A percentile compares a stretch with the other conserved stretches of the same genome.
Conservation (phyloP, 2,113 vertebrate species). For the Taxidea taxus region DNA sequence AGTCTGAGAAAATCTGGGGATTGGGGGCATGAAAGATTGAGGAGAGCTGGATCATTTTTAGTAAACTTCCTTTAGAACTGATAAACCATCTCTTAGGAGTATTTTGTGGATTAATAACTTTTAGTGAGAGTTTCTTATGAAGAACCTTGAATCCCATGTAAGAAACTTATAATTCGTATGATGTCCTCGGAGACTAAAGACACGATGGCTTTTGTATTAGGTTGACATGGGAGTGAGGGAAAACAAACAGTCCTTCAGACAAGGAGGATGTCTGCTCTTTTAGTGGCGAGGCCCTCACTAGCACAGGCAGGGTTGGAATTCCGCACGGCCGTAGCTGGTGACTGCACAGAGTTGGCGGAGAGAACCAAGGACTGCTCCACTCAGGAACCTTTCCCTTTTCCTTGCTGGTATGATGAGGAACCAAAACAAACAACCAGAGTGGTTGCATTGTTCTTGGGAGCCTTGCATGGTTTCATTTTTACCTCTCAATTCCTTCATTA, state of each 20-base stretch:
- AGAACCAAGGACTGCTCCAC: background rate
- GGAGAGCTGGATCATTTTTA: constrained; percentile 50
- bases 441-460: constrained; percentile 37
- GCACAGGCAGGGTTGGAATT: constrained; percentile 45
- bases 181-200: background rate
- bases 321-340: constrained; percentile 1
- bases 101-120: constrained; percentile 51
- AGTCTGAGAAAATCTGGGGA: constrained; percentile 24
- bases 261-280: constrained; percentile 7
- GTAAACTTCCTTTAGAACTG: constrained; percentile 33
- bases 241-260: constrained; percentile 48
- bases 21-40: background rate
- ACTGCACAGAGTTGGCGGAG: background rate
- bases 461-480: constrained; percentile 17
- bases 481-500: constrained; percentile 36
- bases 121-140: constrained; percentile 14
- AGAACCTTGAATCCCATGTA: constrained; percentile 26
- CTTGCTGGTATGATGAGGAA: constrained; percentile 43
- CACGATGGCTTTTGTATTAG: constrained; percentile 25
- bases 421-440: constrained; percentile 51
- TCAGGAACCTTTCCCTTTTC: constrained; percentile 15
- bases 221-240: constrained; percentile 22
- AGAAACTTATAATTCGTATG: constrained; percentile 28
- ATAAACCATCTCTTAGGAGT: background rate
- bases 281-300: background rate